Percentiles rank a stretch among this genome's conserved stretches.
phyloP scores from a whole-genome alignment of 2,113 vertebrate genomes.

The Antigone vipio region DNA sequence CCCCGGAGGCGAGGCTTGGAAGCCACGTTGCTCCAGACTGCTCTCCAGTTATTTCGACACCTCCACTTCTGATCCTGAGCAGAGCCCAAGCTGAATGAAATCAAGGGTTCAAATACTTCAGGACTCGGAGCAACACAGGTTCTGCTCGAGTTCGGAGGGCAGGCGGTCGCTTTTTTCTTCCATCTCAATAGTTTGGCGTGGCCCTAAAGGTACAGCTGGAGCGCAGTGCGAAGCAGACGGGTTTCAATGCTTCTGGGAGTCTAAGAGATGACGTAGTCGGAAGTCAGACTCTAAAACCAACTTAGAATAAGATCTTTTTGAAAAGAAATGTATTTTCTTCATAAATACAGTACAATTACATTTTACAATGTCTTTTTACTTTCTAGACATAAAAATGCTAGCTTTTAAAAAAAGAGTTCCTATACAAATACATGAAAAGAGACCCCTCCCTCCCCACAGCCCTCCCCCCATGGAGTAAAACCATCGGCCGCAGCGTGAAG shows the following conservation, averaged over 20 bases:
- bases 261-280: not conserved
- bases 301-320: constrained; percentile 14
- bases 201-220: rapidly evolving
- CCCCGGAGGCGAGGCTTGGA: not conserved
- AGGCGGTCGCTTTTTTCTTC: not conserved
- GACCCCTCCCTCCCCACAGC: not conserved
- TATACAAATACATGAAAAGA: constrained; percentile 63
- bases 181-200: not conserved
- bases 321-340: constrained; percentile 71
- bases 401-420: constrained; percentile 53
- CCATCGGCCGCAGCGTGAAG: rapidly evolving
- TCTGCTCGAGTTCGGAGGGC: not conserved
- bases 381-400: constrained; percentile 68
- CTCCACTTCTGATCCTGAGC: not conserved
- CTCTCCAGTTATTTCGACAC: not conserved
- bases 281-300: constrained; percentile 27
- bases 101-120: not conserved
- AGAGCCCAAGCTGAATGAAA: not conserved
- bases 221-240: not conserved
- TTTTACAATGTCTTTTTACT: constrained; percentile 56
- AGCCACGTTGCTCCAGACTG: not conserved
- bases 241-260: not conserved
- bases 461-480: not conserved
- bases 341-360: constrained; percentile 74
- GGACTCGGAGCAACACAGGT: rapidly evolving